Conservation (phyloP, 2,888 invertebrate genomes). For the Gymnoscelis rufifasciata region DNA sequence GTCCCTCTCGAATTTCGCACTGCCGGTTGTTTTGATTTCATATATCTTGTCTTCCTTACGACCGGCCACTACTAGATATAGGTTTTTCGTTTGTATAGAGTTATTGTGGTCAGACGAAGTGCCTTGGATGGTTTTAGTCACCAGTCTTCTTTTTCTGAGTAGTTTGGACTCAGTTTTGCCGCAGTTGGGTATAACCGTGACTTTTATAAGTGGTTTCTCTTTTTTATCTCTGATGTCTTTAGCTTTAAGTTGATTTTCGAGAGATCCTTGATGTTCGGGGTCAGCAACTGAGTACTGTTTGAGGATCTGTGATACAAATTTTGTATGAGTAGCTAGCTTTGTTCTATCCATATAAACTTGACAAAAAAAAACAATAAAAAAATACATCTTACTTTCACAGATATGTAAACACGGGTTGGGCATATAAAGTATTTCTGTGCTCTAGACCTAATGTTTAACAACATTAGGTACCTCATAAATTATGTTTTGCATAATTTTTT, state of each 20-base stretch:
- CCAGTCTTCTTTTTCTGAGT: constrained; percentile 30
- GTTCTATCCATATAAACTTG: too few relatives aligned
- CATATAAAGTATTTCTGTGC: too few relatives aligned
- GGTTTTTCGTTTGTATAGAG: constrained; percentile 42
- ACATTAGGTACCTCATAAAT: neutral
- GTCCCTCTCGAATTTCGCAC: constrained; percentile 40
- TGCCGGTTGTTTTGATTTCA: constrained; percentile 52
- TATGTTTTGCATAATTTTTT: too few relatives aligned
- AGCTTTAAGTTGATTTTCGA: neutral
- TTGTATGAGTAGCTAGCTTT: too few relatives aligned
- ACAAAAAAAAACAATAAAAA: too few relatives aligned
- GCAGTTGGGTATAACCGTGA: constrained; percentile 51
- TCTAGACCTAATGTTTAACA: too few relatives aligned
- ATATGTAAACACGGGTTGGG: too few relatives aligned
- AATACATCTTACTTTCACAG: too few relatives aligned
- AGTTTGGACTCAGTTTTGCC: constrained; percentile 27
- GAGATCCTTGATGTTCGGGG: neutral
- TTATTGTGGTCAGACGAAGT: constrained; percentile 48
- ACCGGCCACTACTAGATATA: constrained; percentile 45
- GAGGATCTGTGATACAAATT: constrained; percentile 38
- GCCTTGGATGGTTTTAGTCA: constrained; percentile 36
- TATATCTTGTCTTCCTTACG: constrained; percentile 46
- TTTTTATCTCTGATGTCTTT: neutral
- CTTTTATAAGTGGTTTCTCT: constrained; percentile 48
- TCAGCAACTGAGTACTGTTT: constrained; percentile 36